Percentiles rank a stretch among this genome's conserved stretches.
These are phyloP conservation scores for Falcunculus frontatus DNA, from an alignment of 2,113 vertebrate genomes.

Conservation along the genomic window DNA sequence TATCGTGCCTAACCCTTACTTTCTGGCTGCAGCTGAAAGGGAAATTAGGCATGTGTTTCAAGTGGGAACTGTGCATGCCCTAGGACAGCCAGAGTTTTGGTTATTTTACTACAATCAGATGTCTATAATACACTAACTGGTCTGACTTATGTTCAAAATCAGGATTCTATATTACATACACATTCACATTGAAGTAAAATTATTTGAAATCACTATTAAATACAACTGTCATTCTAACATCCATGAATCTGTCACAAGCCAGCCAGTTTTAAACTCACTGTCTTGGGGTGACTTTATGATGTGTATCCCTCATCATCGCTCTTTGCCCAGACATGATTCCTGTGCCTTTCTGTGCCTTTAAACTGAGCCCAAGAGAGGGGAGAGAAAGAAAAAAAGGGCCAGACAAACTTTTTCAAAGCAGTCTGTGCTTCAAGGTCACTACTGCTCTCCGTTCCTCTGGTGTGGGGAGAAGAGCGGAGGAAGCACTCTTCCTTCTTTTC, in stretches of 20 bases:
- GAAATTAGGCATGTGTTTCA: background rate
- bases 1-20: background rate
- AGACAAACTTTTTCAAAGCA: too few relatives aligned
- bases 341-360: too few relatives aligned
- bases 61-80: background rate
- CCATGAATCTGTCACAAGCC: background rate
- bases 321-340: too few relatives aligned
- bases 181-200: background rate
- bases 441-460: too few relatives aligned
- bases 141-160: background rate
- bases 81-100: background rate
- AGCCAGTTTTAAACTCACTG: background rate
- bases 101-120: background rate
- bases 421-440: too few relatives aligned
- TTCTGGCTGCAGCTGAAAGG: background rate
- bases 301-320: too few relatives aligned
- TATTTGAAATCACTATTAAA: background rate
- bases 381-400: too few relatives aligned
- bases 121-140: background rate
- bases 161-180: background rate
- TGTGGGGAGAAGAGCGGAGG: too few relatives aligned
- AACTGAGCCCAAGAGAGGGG: too few relatives aligned
- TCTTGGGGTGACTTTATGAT: too few relatives aligned
- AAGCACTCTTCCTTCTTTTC: too few relatives aligned
- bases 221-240: background rate